Percentiles rank a stretch among this genome's conserved stretches.
Evolutionary conservation across 1,140 invertebrate genomes (phyloP).

Genomic region (Zaprionus kolodkinae): DNA sequence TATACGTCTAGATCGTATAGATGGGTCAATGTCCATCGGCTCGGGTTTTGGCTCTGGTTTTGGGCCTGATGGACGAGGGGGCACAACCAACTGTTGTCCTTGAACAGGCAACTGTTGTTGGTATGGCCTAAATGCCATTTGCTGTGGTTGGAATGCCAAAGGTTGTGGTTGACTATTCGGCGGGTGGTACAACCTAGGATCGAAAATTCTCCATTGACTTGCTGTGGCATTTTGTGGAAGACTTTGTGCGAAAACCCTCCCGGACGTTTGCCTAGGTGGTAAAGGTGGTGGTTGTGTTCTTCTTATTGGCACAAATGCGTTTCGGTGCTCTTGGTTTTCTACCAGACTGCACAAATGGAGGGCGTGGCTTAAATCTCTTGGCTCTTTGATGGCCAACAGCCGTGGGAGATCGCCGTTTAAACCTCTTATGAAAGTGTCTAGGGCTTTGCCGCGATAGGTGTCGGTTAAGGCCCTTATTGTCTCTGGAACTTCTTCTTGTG

Average conservation of each 20-base stretch:
- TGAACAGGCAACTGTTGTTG: too few relatives aligned
- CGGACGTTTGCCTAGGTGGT: too few relatives aligned
- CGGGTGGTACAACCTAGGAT: too few relatives aligned
- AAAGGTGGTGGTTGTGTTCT: too few relatives aligned
- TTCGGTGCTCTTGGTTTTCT: slow-evolving; percentile 17
- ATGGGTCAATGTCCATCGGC: not conserved
- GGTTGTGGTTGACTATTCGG: too few relatives aligned
- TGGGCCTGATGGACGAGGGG: too few relatives aligned
- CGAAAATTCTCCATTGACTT: too few relatives aligned
- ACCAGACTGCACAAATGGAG: slow-evolving; percentile 8
- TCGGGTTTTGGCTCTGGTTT: not conserved
- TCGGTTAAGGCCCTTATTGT: slow-evolving; percentile 5
- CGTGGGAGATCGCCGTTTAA: slow-evolving; percentile 22
- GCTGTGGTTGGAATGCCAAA: too few relatives aligned
- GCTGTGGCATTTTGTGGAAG: too few relatives aligned
- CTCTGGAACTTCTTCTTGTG: not conserved
- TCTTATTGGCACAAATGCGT: not conserved
- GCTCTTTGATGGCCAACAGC: slow-evolving; percentile 22
- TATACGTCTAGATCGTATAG: too few relatives aligned
- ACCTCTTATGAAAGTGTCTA: slow-evolving; percentile 17
- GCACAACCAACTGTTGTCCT: not conserved
- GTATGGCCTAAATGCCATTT: too few relatives aligned
- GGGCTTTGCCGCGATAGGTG: slow-evolving; percentile 5
- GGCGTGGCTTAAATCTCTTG: slow-evolving; percentile 17
- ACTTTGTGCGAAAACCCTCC: too few relatives aligned